Percentiles rank a stretch among this genome's conserved stretches.
Evolutionary conservation across 2,797 vertebrate genomes (phyloP).

Genomic region (Thalassophryne amazonica): DNA sequence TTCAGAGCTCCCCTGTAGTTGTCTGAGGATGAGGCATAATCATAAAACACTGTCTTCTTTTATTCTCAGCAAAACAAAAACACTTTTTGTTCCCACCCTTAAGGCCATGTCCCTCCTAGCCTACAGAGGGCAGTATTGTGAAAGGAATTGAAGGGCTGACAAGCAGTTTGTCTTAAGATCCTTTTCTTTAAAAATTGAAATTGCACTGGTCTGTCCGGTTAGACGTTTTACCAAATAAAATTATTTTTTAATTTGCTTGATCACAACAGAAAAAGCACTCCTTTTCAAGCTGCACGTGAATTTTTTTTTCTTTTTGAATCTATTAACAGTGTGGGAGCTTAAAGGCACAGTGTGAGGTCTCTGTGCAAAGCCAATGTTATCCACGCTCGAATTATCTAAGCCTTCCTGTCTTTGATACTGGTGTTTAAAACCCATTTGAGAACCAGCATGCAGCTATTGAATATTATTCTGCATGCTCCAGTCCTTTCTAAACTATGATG

Average conservation of each 20-base stretch:
- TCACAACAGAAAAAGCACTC: conserved; percentile 1
- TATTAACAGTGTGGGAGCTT: conserved; percentile 1
- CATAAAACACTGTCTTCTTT: conserved; percentile 34
- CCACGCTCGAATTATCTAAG: conserved; percentile 77
- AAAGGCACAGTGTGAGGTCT: conserved; percentile 71
- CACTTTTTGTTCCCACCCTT: conserved; percentile 9
- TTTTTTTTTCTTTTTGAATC: not conserved
- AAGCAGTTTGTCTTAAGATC: too few relatives aligned
- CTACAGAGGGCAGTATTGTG: conserved; percentile 66
- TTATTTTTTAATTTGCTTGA: not conserved
- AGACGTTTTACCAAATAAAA: not conserved
- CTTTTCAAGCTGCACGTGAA: not conserved
- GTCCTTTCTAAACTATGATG: conserved; percentile 29
- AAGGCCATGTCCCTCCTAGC: not conserved
- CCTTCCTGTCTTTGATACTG: conserved; percentile 46
- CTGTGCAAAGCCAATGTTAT: conserved; percentile 47
- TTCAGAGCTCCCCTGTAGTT: conserved; percentile 22
- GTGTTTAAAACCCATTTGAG: conserved; percentile 33
- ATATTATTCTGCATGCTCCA: conserved; percentile 53
- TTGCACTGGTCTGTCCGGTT: not conserved
- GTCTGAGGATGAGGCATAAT: conserved; percentile 31
- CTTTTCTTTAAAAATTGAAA: not conserved
- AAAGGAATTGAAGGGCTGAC: conserved; percentile 36
- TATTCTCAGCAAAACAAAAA: conserved; percentile 21
- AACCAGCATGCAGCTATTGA: conserved; percentile 58